Evolutionary conservation across 2,888 invertebrate species (phyloP).

Genomic region (Acanthoscelides obtectus): DNA sequence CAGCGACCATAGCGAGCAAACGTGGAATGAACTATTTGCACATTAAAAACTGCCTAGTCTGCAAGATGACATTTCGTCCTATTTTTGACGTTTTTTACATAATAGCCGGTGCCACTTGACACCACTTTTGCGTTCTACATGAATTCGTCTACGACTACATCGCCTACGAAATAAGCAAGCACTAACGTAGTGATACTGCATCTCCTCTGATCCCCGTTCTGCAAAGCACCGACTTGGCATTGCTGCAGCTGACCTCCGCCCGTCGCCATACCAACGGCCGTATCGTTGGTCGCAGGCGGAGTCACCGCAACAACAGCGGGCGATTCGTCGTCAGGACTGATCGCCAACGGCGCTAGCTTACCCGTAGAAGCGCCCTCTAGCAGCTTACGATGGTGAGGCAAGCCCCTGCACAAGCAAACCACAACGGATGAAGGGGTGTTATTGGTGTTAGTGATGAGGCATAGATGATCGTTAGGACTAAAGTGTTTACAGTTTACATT

Average conservation of each 20-base stretch:
- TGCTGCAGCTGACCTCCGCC: constrained; percentile 3
- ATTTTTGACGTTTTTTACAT: too few species aligned
- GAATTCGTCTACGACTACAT: too few species aligned
- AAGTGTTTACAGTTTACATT: too few species aligned
- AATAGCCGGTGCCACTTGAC: too few species aligned
- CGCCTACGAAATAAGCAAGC: constrained; percentile 24
- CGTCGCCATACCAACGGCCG: neutral
- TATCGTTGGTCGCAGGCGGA: neutral
- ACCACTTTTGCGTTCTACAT: too few species aligned
- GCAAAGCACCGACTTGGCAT: neutral
- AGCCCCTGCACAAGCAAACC: constrained; percentile 46
- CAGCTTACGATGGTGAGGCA: constrained; percentile 49
- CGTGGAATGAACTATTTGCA: too few species aligned
- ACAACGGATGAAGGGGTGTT: neutral
- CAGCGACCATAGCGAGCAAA: too few species aligned
- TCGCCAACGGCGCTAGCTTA: constrained; percentile 54
- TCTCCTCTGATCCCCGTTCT: constrained; percentile 36
- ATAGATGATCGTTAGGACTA: neutral
- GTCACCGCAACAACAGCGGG: constrained; percentile 29
- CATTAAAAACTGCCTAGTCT: too few species aligned
- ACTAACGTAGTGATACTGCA: constrained; percentile 57
- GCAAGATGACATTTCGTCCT: too few species aligned
- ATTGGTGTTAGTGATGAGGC: neutral
- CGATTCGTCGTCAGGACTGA: constrained; percentile 50
- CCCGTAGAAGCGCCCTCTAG: constrained; percentile 47